Evolutionary conservation across 2,888 invertebrate species (phyloP).

Genomic region (Hydroisotoma schaefferi): DNA sequence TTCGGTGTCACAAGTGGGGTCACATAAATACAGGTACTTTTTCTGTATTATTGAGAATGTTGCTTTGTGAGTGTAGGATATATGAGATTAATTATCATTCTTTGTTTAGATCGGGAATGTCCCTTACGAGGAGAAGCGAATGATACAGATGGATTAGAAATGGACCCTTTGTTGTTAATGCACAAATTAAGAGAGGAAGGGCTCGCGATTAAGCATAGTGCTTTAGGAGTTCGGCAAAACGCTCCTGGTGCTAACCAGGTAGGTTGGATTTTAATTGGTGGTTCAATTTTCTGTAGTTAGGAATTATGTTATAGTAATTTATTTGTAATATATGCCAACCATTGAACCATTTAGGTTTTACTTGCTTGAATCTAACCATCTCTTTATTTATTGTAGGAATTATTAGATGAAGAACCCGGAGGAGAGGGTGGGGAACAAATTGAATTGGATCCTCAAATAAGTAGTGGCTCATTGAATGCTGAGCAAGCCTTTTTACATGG

Average conservation of each 20-base stretch:
- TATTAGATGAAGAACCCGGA: slow-evolving; percentile 28
- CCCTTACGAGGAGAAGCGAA: slow-evolving; percentile 77
- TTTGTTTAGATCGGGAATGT: slow-evolving; percentile 80
- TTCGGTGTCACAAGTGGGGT: slow-evolving; percentile 99
- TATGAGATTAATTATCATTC: neutral
- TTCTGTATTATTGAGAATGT: slow-evolving; percentile 6
- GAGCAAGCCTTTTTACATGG: slow-evolving; percentile 72
- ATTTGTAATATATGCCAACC: neutral
- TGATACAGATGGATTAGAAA: slow-evolving; percentile 58
- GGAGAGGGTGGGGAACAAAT: slow-evolving; percentile 57
- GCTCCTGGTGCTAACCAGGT: slow-evolving; percentile 52
- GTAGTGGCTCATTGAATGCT: slow-evolving; percentile 51
- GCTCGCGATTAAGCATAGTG: slow-evolving; percentile 73
- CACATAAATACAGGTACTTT: slow-evolving; percentile 82
- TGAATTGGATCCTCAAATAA: slow-evolving; percentile 51
- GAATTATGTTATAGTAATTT: slow-evolving; percentile 10
- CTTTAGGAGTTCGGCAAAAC: slow-evolving; percentile 55
- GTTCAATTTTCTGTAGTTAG: slow-evolving; percentile 3
- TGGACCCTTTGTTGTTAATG: slow-evolving; percentile 70
- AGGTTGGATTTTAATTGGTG: slow-evolving; percentile 12
- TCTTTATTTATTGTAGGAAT: slow-evolving; percentile 23
- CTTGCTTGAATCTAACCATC: neutral
- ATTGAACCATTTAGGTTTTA: neutral
- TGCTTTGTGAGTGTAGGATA: neutral
- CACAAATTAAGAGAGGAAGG: slow-evolving; percentile 91